Base-by-base conservation (phyloP, 2,797 vertebrate species). In the Apogon talboti region DNA sequence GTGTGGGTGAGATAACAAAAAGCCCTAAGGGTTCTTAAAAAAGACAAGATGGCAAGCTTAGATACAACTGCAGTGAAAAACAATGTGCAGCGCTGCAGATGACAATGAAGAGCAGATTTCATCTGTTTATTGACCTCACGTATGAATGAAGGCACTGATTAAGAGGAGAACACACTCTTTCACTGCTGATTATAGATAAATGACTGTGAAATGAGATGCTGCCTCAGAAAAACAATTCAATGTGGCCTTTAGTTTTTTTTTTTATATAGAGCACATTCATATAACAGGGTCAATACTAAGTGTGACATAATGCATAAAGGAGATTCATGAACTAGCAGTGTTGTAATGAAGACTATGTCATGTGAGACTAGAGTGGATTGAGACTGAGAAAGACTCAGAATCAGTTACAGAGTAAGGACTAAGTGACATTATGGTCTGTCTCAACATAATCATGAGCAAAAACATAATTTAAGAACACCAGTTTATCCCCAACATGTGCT, bases 1-100 rank as follows among this genome's bases (percentile, higher is more conserved):
- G 80, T 75, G 74, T 53, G 59, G 64, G 55, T 6, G 48, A 72
- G 81, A 82, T 74, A 79, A 66, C 61, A 70, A 33, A 74, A 74
- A 37, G 28, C 73, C 58, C 37, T 0, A 44, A 21, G 75, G 61
- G 47, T 63, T 24, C 7, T 66, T 44, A 50, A 58, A 62, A 56
- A 52, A 61, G 16, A 69, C 44, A 43, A 64, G 52, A 69, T 66
- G 49, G 59, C 18, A 56, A 53, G 43, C 47, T 42, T 30, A 75
- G 78, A 76, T 45, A 21, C 53, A 51, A 14, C 54, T 12, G 42
- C 58, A 3, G 54, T 40, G 44, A 74, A 56, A 49, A 77, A 41
- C 58, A 78, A 49, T 70, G 41, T 19, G n/a, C 52, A 40, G 35
- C 8, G 42, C 19, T 56, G 53, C 41, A 48, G 65, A 48, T 41